Evolutionary conservation across 2,888 invertebrate genomes (phyloP), one percentile per base, ranked within the genome.

Genomic region (Mamestra brassicae): DNA sequence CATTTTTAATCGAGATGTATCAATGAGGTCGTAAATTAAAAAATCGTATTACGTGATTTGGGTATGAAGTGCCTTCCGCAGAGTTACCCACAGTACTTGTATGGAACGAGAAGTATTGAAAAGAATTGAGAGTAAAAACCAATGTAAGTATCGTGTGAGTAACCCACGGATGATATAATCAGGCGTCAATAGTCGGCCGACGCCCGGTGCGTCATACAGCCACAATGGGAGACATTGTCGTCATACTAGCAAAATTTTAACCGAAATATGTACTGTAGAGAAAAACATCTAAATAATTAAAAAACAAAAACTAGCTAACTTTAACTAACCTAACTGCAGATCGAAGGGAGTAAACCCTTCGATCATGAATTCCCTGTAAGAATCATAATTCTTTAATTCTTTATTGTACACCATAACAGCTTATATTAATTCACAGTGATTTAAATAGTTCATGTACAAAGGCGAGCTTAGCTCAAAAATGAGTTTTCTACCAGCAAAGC

Each of bases 1-100:
- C 91, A 94, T 94, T 78, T 89, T 89, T 92, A 93, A 90, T 85
- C 85, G 79, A 83, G 81, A 86, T 78, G 84, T 87, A 90, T 89
- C 86, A 84, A 90, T 90, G 86, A 87, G 78, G 88, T 86, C 80
- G 87, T 93, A 92, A 93, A 93, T 94, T 93, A 92, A 91, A 87
- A 92, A 92, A 90, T 89, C 80, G 79, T 76, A 75, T 55, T 57
- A 78, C 88, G 80, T 76, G 85, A 79, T 52, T 71, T 36, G 87
- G 86, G 83, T 92, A 3, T 52, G 17, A 73, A 87, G 58, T 38
- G 71, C 77, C 83, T 91, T 90, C 89, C 88, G 85, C 75, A 70
- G 72, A 81, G 74, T 45, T 81, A 55, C 50, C 58, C 57, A 45
- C 17, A 26, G 54, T 26, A 58, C 26, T 57, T 45, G 6, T 71